Evolutionary conservation across 2,888 invertebrate species (phyloP), one percentile per base, ranked within the genome.

Genomic region (Cerastoderma edule): DNA sequence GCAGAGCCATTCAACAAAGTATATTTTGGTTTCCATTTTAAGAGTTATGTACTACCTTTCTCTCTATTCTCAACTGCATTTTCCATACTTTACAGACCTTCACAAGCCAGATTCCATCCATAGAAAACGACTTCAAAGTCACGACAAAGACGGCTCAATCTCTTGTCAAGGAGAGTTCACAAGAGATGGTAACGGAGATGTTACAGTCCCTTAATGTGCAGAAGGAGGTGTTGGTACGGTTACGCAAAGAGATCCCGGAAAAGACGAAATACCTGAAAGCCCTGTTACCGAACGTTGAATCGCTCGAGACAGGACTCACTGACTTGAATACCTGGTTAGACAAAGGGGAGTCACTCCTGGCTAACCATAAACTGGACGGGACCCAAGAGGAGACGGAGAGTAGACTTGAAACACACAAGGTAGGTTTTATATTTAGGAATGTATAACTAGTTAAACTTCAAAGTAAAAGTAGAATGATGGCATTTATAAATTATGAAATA

Each of bases 121-220:
- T 97, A 80, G 98, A 98, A 92, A 96, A 96, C 77, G 93, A 97
- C 1, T 98, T 98, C 92, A 98, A 98, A 93, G 95, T 95, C 72
- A 96, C 97, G 54, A 98, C 98, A 93, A 97, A 97, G 92, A 96
- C 96, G 72, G 98, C 98, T 93, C 98, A 98, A 93, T 95, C 95
- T 13, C 94, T 98, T 2, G 97, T 98, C 68, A 97, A 96, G 76
- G 97, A 98, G 91, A 94, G 98, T 68, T 96, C 96, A 0, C 95
- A 97, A 35, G 97, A 98, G 65, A 97, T 97, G 89, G 97, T 98
- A 0, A 97, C 97, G 87, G 95, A 95, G 78, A 97, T 97, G 95
- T 97, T 98, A 96, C 95, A 95, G 53, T 95, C 95, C 1, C 93
- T 98, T 13, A 91, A 90, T 76, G 85, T 84, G 27, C 86, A 91